Percentiles rank a stretch among this genome's conserved stretches.
These are phyloP conservation scores for Arbacia lixula DNA, from an alignment of 53 echinoderm and acorn worm species.

Conservation along the genomic window DNA sequence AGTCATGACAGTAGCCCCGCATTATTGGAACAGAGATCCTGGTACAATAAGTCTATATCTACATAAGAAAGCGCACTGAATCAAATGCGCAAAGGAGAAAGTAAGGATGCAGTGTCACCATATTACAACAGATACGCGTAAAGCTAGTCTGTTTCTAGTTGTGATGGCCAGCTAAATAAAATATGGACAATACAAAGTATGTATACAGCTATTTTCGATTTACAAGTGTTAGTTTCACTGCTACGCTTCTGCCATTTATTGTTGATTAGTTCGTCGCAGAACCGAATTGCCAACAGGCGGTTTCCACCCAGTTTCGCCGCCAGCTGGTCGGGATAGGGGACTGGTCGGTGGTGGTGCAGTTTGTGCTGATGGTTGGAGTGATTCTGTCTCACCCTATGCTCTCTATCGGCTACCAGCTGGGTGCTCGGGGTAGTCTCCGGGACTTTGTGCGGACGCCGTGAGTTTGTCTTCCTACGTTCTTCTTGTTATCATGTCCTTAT, in stretches of 20 bases:
- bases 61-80: too few species aligned
- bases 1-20: too few species aligned
- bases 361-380: constrained; percentile 43
- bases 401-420: constrained; percentile 57
- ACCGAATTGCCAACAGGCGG: constrained; percentile 82
- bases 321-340: constrained; percentile 67
- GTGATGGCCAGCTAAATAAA: constrained; percentile 19
- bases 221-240: background rate
- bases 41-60: too few species aligned
- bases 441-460: constrained; percentile 70
- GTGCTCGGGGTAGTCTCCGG: background rate
- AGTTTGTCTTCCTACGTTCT: too few species aligned
- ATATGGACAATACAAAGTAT: constrained; percentile 29
- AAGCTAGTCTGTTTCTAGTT: background rate
- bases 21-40: too few species aligned
- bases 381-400: constrained; percentile 63
- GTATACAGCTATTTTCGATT: too few species aligned
- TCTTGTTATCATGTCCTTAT: too few species aligned
- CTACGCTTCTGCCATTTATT: background rate
- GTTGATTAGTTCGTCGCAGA: constrained; percentile 66
- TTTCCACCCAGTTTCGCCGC: constrained; percentile 70
- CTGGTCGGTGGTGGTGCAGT: constrained; percentile 28
- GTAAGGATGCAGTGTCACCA: too few species aligned
- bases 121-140: too few species aligned
- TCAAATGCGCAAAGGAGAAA: background rate